Conservation (phyloP, 2,797 vertebrate species). For the Bradypodion pumilum region DNA sequence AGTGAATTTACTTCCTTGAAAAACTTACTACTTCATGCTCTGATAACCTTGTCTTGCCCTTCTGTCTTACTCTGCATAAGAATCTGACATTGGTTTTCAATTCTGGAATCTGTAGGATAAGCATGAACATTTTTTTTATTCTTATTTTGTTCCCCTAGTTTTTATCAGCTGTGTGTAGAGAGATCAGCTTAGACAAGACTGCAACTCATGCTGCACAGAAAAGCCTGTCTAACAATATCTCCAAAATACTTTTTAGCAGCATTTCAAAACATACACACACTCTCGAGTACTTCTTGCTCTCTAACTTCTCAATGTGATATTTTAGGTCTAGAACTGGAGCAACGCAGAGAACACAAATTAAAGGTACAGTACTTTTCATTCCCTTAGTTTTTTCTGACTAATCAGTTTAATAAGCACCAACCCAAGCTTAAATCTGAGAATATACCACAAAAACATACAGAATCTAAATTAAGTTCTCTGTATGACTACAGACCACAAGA, state of each 20-base stretch:
- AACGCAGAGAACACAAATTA: slow-evolving; percentile 55
- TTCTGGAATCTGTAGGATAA: neutral
- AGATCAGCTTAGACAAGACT: neutral
- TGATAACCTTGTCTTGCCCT: neutral
- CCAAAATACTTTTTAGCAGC: neutral
- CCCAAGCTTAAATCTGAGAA: slow-evolving; percentile 51
- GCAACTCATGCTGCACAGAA: no score
- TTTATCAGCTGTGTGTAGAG: accelerated
- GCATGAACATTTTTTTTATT: neutral
- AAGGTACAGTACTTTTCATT: slow-evolving; percentile 61
- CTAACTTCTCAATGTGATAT: slow-evolving; percentile 47
- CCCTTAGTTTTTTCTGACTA: no score
- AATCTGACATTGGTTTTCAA: neutral
- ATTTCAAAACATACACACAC: slow-evolving; percentile 18
- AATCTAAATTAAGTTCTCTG: slow-evolving; percentile 42
- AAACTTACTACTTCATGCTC: neutral
- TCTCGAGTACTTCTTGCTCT: slow-evolving; percentile 52
- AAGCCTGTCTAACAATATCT: neutral
- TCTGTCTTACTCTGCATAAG: neutral
- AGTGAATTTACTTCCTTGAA: neutral
- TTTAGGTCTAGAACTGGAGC: slow-evolving; percentile 68
- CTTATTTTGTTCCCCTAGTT: neutral
- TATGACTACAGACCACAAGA: slow-evolving; percentile 47
- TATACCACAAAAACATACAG: slow-evolving; percentile 41
- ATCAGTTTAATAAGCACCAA: slow-evolving; percentile 62